Evolutionary conservation across 2,113 vertebrate species (phyloP), one percentile per base, ranked within the genome.

Genomic region (Trochalopteron elliotii): DNA sequence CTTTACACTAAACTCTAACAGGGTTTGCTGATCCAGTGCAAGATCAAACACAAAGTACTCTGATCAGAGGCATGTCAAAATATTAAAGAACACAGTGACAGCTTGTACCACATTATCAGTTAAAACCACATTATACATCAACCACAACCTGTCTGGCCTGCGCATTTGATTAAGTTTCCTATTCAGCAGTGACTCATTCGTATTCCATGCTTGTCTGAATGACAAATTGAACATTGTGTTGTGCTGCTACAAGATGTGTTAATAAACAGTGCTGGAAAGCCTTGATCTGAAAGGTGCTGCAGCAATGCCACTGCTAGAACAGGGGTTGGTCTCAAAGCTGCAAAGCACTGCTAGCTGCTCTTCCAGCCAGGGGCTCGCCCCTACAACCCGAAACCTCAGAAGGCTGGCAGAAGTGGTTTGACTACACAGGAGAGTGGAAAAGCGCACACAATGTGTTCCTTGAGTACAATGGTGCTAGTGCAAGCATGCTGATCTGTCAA

Each of bases 31-130:
- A 97, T 97, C 98, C 98, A 98, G 97, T 98, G 97, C 98, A 98
- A 98, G 98, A 98, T 98, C 98, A 98, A 98, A 98, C 97, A 97
- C 96, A 93, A 95, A 95, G 88, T 97, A 94, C 93, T 94, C 94
- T 97, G 97, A 92, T 97, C 98, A 97, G 91, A 97, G 94, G 97
- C 96, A 94, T 96, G 93, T 96, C 91, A 96, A 96, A 90, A 79
- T 92, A 97, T 93, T 94, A 94, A 97, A 95, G 97, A 96, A 97
- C 95, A 97, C 70, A 50, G 31, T 90, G 96, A 94, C 96, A 96
- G 94, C 94, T 90, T 94, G 95, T 97, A 85, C 80, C 2, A 25
- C 92, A 89, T 96, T 95, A 97, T 97, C 93, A 92, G 91, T 89
- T 93, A 94, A 93, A 96, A 83, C 83, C 80, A 93, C 88, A 95